Conservation (phyloP, 2,113 vertebrate species). For the Aegithalos caudatus region DNA sequence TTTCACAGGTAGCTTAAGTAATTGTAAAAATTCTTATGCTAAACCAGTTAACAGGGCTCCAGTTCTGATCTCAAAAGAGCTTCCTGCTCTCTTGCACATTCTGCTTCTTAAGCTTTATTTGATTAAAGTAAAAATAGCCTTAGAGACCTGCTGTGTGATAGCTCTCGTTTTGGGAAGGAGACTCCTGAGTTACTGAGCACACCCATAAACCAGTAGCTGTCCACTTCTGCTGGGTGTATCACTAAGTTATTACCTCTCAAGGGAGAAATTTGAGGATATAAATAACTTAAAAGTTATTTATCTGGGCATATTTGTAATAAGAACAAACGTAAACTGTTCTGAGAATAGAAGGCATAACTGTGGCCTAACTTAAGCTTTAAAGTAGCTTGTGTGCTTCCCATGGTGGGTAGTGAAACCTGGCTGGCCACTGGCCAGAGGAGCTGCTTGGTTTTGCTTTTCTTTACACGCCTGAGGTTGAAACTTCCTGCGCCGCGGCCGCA, state of each 20-base stretch:
- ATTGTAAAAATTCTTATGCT: neutral
- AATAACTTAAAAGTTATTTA: slow-evolving; percentile 14
- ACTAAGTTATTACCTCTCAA: slow-evolving; percentile 7
- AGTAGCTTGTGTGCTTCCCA: neutral
- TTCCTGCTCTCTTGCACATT: neutral
- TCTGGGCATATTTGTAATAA: neutral
- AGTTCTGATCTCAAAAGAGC: neutral
- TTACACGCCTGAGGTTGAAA: neutral
- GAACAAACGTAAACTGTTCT: neutral
- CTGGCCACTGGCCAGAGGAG: neutral
- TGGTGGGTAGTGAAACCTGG: neutral
- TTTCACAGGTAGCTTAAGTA: neutral
- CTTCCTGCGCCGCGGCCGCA: neutral
- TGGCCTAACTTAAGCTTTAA: neutral
- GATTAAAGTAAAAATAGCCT: neutral
- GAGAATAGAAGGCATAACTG: slow-evolving; percentile 10
- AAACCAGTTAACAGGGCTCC: neutral
- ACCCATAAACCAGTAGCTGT: neutral
- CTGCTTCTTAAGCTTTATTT: neutral
- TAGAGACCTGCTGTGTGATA: neutral
- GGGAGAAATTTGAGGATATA: slow-evolving; percentile 14
- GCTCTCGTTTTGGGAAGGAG: neutral
- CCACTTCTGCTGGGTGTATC: neutral
- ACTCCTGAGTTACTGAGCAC: neutral
- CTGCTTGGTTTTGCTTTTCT: neutral